Conservation (phyloP, 2,113 vertebrate species). For the Oceanodroma tethys region DNA sequence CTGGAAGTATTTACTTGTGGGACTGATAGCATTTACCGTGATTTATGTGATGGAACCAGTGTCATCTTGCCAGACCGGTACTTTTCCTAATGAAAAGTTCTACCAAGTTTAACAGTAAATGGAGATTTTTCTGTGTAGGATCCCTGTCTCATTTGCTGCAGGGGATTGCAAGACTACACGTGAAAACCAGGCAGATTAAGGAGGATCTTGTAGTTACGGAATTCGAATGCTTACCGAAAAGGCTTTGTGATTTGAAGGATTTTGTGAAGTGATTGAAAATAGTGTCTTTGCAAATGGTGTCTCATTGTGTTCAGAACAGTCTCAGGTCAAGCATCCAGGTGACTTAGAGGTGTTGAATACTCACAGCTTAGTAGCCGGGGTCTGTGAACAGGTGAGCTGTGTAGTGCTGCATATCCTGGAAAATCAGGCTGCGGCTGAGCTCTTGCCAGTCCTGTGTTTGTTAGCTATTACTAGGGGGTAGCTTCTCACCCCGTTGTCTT, state of each 20-base stretch:
- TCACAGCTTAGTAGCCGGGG: background rate
- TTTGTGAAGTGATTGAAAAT: background rate
- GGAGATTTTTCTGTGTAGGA: background rate
- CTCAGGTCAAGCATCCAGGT: background rate
- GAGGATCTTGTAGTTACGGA: background rate
- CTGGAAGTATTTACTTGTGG: background rate
- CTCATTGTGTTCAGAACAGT: background rate
- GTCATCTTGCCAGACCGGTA: background rate
- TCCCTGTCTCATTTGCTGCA: background rate
- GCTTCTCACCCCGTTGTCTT: background rate
- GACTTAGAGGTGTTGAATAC: background rate
- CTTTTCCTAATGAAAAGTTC: background rate
- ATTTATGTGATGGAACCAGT: background rate
- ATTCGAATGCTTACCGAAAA: background rate
- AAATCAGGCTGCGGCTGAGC: background rate
- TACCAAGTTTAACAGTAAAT: background rate
- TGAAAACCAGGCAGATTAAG: background rate
- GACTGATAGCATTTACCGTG: background rate
- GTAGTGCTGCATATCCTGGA: background rate
- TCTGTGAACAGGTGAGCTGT: background rate
- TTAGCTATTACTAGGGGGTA: background rate
- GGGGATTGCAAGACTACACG: background rate
- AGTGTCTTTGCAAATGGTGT: background rate
- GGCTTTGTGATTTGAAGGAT: background rate
- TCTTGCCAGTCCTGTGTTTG: background rate